Base-by-base conservation (phyloP, 2,113 vertebrate genomes). In the Aythya baeri region DNA sequence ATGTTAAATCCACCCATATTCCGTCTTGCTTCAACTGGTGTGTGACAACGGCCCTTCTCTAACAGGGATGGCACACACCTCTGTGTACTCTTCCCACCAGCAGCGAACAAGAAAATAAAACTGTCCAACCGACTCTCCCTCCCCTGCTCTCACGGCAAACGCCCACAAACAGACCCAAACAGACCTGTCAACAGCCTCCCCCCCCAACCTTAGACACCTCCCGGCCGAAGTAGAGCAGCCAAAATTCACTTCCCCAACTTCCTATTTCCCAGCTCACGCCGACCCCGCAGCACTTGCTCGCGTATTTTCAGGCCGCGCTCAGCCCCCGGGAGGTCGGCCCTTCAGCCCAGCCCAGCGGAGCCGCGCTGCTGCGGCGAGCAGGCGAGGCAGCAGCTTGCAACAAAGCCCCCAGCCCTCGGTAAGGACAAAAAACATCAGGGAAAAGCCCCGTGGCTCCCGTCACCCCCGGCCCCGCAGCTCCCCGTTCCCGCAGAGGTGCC, bases 101-200 rank as follows among this genome's bases (percentile, higher is more conserved):
- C 9, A 22, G 0, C 0, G 6, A 50, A 13, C 8, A n/a, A 3
- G 2, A 22, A 88, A 41, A 21, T 1, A 34, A 0, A 1, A 4
- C 21, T 41, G 11, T 31, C 29, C 43, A 23, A 27, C 7, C 1
- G 7, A 49, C 6, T 50, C 1, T 2, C 17, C 32, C 7, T 50
- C 54, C 27, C 31, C 5, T 77, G 52, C 34, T 61, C 50, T 49
- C 46, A 26, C 26, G 2, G 8, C 13, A 80, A 91, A 89, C 5
- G 1, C 7, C 12, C 18, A 41, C 17, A 23, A 29, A 18, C 2
- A 38, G 6, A 58, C 7, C 27, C 17, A 23, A 29, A 18, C 2
- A 38, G 6, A 58, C 7, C 27, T 13, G 50, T 36, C 44, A 55
- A 44, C n/a, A 44, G 80, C 3, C 27, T 20, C 2, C 9, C 3